Evolutionary conservation across 2,797 vertebrate genomes (phyloP), one percentile per base, ranked within the genome.

Genomic region (Nannoperca obscura): DNA sequence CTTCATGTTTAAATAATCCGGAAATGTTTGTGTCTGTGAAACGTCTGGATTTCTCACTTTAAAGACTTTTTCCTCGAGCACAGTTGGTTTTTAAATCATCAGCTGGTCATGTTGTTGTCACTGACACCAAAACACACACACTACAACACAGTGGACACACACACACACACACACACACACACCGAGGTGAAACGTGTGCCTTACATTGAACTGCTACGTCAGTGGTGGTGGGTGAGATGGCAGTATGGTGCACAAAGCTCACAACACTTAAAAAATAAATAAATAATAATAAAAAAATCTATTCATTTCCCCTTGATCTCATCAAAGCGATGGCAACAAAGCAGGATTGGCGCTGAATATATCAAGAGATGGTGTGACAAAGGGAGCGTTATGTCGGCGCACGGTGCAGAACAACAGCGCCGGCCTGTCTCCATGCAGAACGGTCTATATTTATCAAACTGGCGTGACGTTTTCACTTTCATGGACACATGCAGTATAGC

Each of bases 401-500:
- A 67, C 52, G 70, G 72, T 75, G 81, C 44, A 77, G 77, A 75
- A 78, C 58, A 67, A 60, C 66, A 42, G 69, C 30, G 49, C 68
- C 14, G 64, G 82, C 70, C 77, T 86, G 88, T 92, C 85, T 92
- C 89, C 89, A 91, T 93, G 90, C 91, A 92, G 86, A 90, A 80
- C 27, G 40, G 81, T 82, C 86, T 88, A 88, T 86, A 83, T 90
- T 88, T 85, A 88, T 90, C 88, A 87, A 85, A 87, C 61, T 57
- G 58, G 36, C 4, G 67, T 81, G 85, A 89, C 66, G 72, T 73
- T 83, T 73, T 54, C 74, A 15, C 58, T 65, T 79, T 85, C 88
- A 76, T 42, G 76, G 72, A 88, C 72, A 86, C 88, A 90, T 89
- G 85, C 88, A 87, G 81, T 44, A 65, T 7, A 50, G 54, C 49